Evolutionary conservation across 30 jellyfish, hydroid and myxozoan genomes (phyloP).

Genomic region (Aurelia sp.): DNA sequence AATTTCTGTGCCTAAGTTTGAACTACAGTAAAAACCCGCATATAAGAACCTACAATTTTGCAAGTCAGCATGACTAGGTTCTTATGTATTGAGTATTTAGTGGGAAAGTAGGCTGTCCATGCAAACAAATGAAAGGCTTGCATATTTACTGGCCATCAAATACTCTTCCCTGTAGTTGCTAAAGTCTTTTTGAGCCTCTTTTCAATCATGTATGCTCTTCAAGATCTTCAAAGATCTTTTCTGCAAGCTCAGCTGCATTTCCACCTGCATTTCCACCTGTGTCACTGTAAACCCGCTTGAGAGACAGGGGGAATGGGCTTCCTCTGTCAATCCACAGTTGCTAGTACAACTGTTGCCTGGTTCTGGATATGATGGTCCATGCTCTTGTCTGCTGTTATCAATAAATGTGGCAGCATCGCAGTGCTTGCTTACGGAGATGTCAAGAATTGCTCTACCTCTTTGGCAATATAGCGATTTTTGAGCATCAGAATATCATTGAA

Average conservation of each 20-base stretch:
- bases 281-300: too few species aligned
- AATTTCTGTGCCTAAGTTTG: too few species aligned
- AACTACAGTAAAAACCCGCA: too few species aligned
- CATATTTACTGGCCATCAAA: constrained; percentile 34
- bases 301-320: too few species aligned
- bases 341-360: constrained; percentile 20
- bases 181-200: background rate
- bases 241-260: too few species aligned
- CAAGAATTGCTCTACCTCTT: background rate
- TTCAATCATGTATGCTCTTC: background rate
- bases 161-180: constrained; percentile 17
- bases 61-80: too few species aligned
- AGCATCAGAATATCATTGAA: constrained; percentile 15
- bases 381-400: constrained; percentile 13
- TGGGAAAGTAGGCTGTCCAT: too few species aligned
- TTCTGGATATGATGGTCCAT: constrained; percentile 25
- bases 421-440: constrained; percentile 11
- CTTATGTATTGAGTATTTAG: too few species aligned
- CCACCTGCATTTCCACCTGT: too few species aligned
- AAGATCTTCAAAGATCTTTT: background rate
- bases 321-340: constrained; percentile 15
- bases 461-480: constrained; percentile 3
- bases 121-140: constrained; percentile 7
- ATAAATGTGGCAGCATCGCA: constrained; percentile 13
- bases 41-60: too few species aligned